These are phyloP conservation scores for Mechanitis mazaeus DNA, from an alignment of 2,888 invertebrate species.

Conservation along the genomic window DNA sequence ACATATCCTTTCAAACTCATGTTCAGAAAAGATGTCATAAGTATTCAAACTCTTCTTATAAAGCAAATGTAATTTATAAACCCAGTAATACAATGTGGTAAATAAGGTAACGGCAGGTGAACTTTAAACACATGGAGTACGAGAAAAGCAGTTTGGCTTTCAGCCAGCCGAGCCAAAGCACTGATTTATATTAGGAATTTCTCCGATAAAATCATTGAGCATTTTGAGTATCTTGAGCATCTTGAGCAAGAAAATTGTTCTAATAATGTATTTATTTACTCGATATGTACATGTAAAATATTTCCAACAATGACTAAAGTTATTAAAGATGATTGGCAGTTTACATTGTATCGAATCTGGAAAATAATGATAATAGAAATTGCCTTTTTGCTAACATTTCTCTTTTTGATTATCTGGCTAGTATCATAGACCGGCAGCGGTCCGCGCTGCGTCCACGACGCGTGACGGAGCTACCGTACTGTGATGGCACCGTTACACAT, in stretches of 20 bases:
- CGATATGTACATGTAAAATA: too few relatives aligned
- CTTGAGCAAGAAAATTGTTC: too few relatives aligned
- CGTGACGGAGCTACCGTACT: background rate
- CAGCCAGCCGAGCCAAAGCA: slow-evolving; percentile 22
- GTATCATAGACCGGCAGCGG: background rate
- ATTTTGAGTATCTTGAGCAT: background rate
- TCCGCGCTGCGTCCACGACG: slow-evolving; percentile 4
- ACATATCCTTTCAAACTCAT: background rate
- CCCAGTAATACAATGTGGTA: slow-evolving; percentile 5
- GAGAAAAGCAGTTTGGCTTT: slow-evolving; percentile 14
- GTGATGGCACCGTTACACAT: background rate
- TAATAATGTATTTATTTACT: too few relatives aligned
- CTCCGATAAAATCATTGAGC: slow-evolving; percentile 1
- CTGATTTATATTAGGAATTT: slow-evolving; percentile 9
- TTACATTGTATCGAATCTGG: background rate
- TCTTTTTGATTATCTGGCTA: slow-evolving; percentile 5
- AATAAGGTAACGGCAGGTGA: slow-evolving; percentile 16
- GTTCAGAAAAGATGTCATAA: too few relatives aligned
- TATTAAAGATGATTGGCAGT: too few relatives aligned
- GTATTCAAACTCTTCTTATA: too few relatives aligned
- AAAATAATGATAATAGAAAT: background rate
- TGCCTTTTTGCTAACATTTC: slow-evolving; percentile 7
- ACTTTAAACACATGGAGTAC: slow-evolving; percentile 22
- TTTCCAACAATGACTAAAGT: too few relatives aligned
- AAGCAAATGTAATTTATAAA: background rate